These are phyloP conservation scores for Acanthacorydalis orientalis DNA, from an alignment of 2,888 invertebrate species.

Conservation along the genomic window DNA sequence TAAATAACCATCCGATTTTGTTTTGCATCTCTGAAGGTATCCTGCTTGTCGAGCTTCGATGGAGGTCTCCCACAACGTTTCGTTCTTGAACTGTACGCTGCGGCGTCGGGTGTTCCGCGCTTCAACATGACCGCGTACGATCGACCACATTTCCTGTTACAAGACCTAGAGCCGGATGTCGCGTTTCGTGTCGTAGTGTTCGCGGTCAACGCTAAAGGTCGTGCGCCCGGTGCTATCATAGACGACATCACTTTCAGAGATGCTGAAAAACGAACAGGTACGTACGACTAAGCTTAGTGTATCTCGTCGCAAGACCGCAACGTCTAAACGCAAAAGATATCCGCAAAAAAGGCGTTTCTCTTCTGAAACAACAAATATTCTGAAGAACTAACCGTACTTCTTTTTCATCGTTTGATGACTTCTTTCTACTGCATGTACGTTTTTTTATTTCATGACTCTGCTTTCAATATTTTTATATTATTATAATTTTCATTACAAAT, in stretches of 20 bases:
- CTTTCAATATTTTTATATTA: too few relatives aligned
- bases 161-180: conserved; percentile 63
- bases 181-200: conserved; percentile 61
- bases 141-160: conserved; percentile 59
- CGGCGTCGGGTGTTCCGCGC: conserved; percentile 25
- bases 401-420: too few relatives aligned
- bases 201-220: conserved; percentile 68
- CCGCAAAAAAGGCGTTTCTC: too few relatives aligned
- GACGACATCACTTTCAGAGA: conserved; percentile 66
- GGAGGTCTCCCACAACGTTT: conserved; percentile 79
- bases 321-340: too few relatives aligned
- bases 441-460: too few relatives aligned
- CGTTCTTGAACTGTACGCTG: conserved; percentile 56
- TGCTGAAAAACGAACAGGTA: conserved; percentile 62
- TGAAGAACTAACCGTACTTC: too few relatives aligned
- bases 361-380: too few relatives aligned
- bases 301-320: too few relatives aligned
- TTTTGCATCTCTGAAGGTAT: conserved; percentile 28
- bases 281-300: conserved; percentile 10
- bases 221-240: conserved; percentile 51
- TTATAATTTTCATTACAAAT: too few relatives aligned
- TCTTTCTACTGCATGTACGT: too few relatives aligned
- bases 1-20: too few relatives aligned
- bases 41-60: conserved; percentile 72
- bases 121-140: conserved; percentile 46